Percentiles rank a stretch among this genome's conserved stretches.
phyloP scores from a whole-genome alignment of 2,113 vertebrate species.

The Delphinapterus leucas region DNA sequence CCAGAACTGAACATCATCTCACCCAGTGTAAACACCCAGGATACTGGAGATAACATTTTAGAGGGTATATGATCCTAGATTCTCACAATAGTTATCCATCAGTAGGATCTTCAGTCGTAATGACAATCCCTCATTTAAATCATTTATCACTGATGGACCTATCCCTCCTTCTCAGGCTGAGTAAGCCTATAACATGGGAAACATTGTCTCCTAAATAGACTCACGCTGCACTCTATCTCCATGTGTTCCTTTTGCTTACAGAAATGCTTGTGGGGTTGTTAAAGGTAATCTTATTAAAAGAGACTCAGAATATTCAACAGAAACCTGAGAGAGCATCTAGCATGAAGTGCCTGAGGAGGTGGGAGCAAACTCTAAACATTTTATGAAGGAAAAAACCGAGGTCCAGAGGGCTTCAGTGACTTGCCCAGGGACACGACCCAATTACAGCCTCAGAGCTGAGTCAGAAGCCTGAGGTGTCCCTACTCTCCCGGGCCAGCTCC shows the following conservation, averaged over 20 bases:
- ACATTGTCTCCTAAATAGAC: neutral
- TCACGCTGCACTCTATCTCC: neutral
- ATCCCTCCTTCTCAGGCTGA: neutral
- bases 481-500: neutral
- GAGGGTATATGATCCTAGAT: neutral
- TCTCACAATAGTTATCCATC: neutral
- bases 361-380: constrained; percentile 42
- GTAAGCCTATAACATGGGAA: neutral
- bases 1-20: neutral
- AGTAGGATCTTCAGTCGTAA: neutral
- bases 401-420: neutral
- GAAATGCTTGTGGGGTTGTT: neutral
- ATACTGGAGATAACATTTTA: neutral
- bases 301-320: constrained; percentile 15
- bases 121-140: neutral
- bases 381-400: constrained; percentile 29
- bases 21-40: neutral
- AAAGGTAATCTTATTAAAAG: neutral
- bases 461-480: constrained; percentile 26
- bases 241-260: neutral
- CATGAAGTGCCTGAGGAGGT: constrained; percentile 32
- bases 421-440: constrained; percentile 16
- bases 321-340: constrained; percentile 30
- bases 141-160: neutral
- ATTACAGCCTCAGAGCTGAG: neutral